Percentiles rank a stretch among this genome's conserved stretches.
Evolutionary conservation across 2,113 vertebrate genomes (phyloP).

Genomic region (Chionodraco myersi): DNA sequence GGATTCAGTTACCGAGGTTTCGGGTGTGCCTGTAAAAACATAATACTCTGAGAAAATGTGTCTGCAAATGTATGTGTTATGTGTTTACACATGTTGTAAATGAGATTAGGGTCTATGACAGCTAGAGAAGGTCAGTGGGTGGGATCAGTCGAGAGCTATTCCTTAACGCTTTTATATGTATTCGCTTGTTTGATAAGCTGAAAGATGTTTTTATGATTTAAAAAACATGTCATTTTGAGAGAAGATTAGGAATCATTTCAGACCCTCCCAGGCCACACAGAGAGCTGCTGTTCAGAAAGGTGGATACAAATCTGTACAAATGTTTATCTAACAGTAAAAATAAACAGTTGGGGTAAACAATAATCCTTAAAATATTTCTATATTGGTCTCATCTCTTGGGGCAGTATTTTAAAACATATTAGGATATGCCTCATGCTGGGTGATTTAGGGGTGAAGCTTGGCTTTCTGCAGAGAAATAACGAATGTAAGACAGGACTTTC

Average conservation of each 20-base stretch:
- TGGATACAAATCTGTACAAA: background rate
- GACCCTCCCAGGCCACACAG: background rate
- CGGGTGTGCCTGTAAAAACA: slow-evolving; percentile 53
- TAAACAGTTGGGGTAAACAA: background rate
- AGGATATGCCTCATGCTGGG: background rate
- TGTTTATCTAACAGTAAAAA: background rate
- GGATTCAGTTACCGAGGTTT: slow-evolving; percentile 31
- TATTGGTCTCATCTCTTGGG: slow-evolving; percentile 35
- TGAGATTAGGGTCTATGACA: slow-evolving; percentile 13
- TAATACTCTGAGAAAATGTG: slow-evolving; percentile 43
- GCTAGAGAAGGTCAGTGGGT: background rate
- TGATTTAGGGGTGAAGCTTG: background rate
- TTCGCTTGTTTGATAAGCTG: slow-evolving; percentile 10
- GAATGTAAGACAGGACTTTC: background rate
- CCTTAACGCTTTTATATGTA: background rate
- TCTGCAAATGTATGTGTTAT: background rate
- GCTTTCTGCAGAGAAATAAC: background rate
- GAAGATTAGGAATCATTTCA: slow-evolving; percentile 3
- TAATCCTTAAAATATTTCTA: slow-evolving; percentile 48
- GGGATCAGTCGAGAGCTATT: background rate
- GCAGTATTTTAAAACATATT: slow-evolving; percentile 11
- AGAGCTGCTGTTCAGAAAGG: slow-evolving; percentile 5
- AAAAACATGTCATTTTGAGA: background rate
- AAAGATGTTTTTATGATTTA: slow-evolving; percentile 15
- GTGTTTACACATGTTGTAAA: background rate